These are phyloP conservation scores for Tiliqua scincoides DNA, from an alignment of 2,113 vertebrate species.

Conservation along the genomic window DNA sequence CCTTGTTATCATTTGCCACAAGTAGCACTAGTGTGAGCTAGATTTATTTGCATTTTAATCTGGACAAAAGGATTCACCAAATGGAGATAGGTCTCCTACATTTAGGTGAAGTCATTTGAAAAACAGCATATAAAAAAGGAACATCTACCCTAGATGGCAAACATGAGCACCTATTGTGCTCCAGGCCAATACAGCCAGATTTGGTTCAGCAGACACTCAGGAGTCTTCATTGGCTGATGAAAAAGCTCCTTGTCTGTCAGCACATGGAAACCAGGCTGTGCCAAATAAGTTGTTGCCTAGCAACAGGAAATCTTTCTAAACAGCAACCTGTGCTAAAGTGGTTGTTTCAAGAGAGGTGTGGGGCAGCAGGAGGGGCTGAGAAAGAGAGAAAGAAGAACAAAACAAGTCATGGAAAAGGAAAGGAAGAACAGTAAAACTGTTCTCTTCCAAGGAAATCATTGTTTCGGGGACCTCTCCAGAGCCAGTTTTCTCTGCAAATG, in stretches of 20 bases:
- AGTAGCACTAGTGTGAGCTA: not conserved
- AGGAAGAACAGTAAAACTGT: not conserved
- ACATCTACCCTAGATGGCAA: not conserved
- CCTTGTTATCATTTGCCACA: not conserved
- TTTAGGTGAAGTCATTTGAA: not conserved
- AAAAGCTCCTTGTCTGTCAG: not conserved
- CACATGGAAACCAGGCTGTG: slow-evolving; percentile 22
- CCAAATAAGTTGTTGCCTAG: slow-evolving; percentile 18
- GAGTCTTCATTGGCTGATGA: slow-evolving; percentile 6
- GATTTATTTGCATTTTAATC: not conserved
- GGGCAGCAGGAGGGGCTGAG: not conserved
- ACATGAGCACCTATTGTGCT: not conserved
- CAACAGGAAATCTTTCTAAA: slow-evolving; percentile 30
- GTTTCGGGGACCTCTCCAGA: rapidly evolving
- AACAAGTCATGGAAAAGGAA: not conserved
- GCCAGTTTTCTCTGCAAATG: not conserved
- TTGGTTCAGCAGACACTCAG: not conserved
- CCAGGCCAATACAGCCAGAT: not conserved
- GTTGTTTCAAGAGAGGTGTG: not conserved
- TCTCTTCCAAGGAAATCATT: not conserved
- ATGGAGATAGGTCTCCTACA: not conserved
- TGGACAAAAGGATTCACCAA: not conserved
- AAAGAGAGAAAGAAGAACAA: not conserved
- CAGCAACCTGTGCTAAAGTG: not conserved
- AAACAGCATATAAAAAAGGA: not conserved